Base-by-base conservation (phyloP, 1,140 invertebrate genomes). In the Nymphalis io region DNA sequence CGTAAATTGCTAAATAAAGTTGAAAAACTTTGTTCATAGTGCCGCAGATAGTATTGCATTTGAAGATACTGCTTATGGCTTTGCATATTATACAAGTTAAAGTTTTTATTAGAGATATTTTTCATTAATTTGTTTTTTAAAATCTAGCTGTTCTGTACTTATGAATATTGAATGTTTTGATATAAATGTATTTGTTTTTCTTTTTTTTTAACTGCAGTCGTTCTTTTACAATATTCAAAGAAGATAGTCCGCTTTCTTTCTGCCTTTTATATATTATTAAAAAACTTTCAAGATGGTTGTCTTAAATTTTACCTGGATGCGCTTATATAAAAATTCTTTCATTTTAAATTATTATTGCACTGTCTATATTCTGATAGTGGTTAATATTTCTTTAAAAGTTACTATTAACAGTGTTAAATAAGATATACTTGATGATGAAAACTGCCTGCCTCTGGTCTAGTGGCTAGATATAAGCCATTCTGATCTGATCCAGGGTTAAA, bases 221-320 rank as follows among this genome's bases (percentile, higher is more conserved):
- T 42, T 8, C 27, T 33, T 33, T 42, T 42, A 15, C 3, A 13
- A 42, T 13, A 42, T 42, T 42, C 12, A 15, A 42, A 5, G 11
- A 42, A 42, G 13, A 8, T 13, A 42, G 3, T 42, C 6, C 10
- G 5, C 6, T 42, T 46, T 61, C 46, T 62, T 62, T 48, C 60
- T 62, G 44, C 39, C 21, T 42, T 62, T 62, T 44, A 27, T 62
- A 48, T 62, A 62, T 62, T 62, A 62, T 62, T 62, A 62, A 62
- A 62, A 62, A 62, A 62, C 42, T 62, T 62, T 62, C 44, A 33
- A 63, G 48, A 18, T 51, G 16, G 61, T 39, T 27, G 48, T 16
- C 46, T 53, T 62, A 51, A 48, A 48, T 63, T 33, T 38, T 38
- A 63, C 27, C 27, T 63, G 23, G 38, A 53, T 15, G 48, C 10